Evolutionary conservation across 2,113 vertebrate species (phyloP).

Genomic region (Sapajus apella): DNA sequence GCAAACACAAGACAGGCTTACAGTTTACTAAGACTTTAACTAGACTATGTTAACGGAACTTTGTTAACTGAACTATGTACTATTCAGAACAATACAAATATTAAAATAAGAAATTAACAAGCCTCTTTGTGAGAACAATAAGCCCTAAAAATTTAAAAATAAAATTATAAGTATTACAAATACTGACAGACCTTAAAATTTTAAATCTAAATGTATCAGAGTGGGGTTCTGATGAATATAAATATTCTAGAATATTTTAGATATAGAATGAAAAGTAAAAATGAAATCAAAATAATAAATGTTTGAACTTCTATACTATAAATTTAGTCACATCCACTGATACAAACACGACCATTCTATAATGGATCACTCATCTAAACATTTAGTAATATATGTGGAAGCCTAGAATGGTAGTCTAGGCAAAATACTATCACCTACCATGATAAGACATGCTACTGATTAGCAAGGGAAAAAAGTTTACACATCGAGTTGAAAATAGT

Average conservation of each 20-base stretch:
- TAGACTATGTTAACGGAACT: neutral
- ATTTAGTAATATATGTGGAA: neutral
- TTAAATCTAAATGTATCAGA: neutral
- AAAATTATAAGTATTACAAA: neutral
- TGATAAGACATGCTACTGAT: neutral
- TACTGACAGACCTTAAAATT: neutral
- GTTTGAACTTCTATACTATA: neutral
- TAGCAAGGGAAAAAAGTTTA: constrained; percentile 55
- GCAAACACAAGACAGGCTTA: neutral
- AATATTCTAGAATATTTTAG: neutral
- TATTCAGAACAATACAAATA: neutral
- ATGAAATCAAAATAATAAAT: neutral
- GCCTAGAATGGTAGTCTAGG: rapidly evolving
- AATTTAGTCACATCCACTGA: neutral
- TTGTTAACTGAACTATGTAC: neutral
- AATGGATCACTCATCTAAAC: neutral
- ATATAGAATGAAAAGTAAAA: neutral
- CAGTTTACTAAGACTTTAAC: neutral
- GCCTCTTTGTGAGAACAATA: neutral
- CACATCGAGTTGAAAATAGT: constrained; percentile 39
- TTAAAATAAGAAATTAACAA: neutral
- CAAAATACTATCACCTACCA: neutral
- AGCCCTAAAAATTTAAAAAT: neutral
- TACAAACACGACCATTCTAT: neutral
- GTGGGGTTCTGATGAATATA: neutral